Base-by-base conservation (phyloP, 2,797 vertebrate species). In the Sitta carolinensis region DNA sequence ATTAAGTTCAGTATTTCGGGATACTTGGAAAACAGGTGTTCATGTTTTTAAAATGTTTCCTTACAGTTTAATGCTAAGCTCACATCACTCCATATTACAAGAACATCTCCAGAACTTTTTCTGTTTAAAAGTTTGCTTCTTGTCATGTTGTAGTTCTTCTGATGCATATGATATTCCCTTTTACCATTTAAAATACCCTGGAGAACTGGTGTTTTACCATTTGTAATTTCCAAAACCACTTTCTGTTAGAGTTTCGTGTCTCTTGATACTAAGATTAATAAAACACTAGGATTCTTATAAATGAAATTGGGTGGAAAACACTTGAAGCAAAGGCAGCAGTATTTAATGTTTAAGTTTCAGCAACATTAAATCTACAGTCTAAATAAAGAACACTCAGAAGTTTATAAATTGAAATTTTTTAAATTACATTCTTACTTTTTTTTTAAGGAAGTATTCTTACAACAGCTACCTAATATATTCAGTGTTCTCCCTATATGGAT, bases 191-290 rank as follows among this genome's bases (percentile, higher is more conserved):
- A 96, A 96, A 82, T 72, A 93, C 94, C 72, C 90, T 50, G 42
- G 95, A 95, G 97, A 97, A 85, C 70, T 79, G 68, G 10, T 85
- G 74, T 80, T 97, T 94, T 87, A 87, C 72, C 43, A 81, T 97
- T 96, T 87, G 84, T 96, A 89, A 76, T 96, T 97, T 97, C 89
- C 90, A 84, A 95, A 97, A 85, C 77, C 84, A 84, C 83, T 97
- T 96, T 97, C 32, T 83, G 77, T 96, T 97, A 91, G 87, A 72
- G 70, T 97, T 96, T 97, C 58, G 67, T 86, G 93, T 87, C 94
- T 97, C 95, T 92, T 95, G 96, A 91, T 94, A 95, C 90, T 68
- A 94, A 97, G 93, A 90, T 89, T 97, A 97, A 96, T 97, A 93
- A 96, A 97, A 92, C 87, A 95, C 94, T 57, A 93, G 40, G 94